Conservation (phyloP, 2,888 invertebrate genomes). For the Thereva nobilitata region DNA sequence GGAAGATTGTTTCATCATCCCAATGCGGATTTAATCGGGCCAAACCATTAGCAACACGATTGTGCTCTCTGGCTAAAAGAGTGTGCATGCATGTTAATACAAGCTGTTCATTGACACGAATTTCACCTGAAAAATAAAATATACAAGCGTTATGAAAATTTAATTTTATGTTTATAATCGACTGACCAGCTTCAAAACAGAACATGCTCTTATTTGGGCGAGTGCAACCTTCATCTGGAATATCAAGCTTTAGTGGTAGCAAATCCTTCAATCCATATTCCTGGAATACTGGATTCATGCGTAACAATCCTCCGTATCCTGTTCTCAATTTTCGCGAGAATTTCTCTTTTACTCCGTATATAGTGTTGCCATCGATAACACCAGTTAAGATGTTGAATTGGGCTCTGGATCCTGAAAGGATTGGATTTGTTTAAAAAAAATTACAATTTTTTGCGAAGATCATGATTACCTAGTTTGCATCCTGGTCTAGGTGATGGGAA, state of each 20-base stretch:
- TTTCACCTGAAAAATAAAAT: slow-evolving; percentile 68
- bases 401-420: slow-evolving; percentile 63
- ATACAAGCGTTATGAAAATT: neutral
- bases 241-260: slow-evolving; percentile 82
- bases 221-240: slow-evolving; percentile 91
- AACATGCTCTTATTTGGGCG: slow-evolving; percentile 87
- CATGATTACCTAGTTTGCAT: slow-evolving; percentile 75
- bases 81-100: slow-evolving; percentile 91
- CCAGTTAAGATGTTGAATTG: slow-evolving; percentile 88
- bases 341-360: slow-evolving; percentile 84
- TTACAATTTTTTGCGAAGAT: neutral
- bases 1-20: slow-evolving; percentile 91
- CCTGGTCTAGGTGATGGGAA: slow-evolving; percentile 86
- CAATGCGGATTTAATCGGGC: slow-evolving; percentile 85
- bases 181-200: slow-evolving; percentile 86
- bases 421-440: too few species aligned
- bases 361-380: slow-evolving; percentile 84
- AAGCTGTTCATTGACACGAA: slow-evolving; percentile 89
- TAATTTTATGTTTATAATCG: slow-evolving; percentile 4
- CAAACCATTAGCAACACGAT: slow-evolving; percentile 76
- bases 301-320: slow-evolving; percentile 78
- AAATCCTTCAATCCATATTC: slow-evolving; percentile 87
- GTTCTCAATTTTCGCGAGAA: slow-evolving; percentile 81
- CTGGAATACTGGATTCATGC: slow-evolving; percentile 87
- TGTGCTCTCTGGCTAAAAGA: slow-evolving; percentile 88